Percentiles rank a stretch among this genome's conserved stretches.
Conservation (phyloP, 2,888 invertebrate species). For the Sympetrum striolatum region DNA sequence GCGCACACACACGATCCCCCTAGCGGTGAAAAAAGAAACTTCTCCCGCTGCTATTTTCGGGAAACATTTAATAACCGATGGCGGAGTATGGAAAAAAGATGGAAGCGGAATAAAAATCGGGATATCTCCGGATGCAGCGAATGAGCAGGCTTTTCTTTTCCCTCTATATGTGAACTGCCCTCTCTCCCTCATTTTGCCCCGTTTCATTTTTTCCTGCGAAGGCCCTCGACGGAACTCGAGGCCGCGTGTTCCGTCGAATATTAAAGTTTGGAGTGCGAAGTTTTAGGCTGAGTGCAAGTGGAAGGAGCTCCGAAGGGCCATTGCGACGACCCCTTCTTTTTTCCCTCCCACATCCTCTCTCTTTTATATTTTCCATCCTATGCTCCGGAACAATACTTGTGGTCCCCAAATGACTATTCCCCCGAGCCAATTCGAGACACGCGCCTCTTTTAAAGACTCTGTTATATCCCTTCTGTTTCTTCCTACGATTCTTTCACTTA, state of each 20-base stretch:
- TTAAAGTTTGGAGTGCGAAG: slow-evolving; percentile 37
- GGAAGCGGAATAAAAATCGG: slow-evolving; percentile 13
- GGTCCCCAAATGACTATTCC: background rate
- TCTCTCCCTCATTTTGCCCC: background rate
- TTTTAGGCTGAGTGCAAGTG: background rate
- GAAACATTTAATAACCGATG: slow-evolving; percentile 23
- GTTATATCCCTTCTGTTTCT: background rate
- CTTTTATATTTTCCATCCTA: background rate
- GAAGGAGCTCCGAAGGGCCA: background rate
- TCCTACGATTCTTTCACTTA: too few relatives aligned
- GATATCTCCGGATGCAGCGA: background rate
- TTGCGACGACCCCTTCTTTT: background rate
- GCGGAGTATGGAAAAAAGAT: background rate
- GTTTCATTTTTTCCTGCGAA: background rate
- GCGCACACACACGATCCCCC: background rate
- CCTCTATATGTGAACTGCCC: background rate
- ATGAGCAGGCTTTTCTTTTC: background rate
- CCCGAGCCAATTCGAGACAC: background rate
- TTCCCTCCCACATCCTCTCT: background rate
- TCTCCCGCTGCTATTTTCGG: background rate
- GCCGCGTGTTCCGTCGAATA: slow-evolving; percentile 32
- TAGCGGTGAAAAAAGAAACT: background rate
- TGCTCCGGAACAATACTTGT: background rate
- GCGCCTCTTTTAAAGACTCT: background rate
- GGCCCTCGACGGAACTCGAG: background rate